A percentile compares a stretch with the other conserved stretches of the same genome.
phyloP scores from a whole-genome alignment of 2,113 vertebrate species.

The Procapra przewalskii region DNA sequence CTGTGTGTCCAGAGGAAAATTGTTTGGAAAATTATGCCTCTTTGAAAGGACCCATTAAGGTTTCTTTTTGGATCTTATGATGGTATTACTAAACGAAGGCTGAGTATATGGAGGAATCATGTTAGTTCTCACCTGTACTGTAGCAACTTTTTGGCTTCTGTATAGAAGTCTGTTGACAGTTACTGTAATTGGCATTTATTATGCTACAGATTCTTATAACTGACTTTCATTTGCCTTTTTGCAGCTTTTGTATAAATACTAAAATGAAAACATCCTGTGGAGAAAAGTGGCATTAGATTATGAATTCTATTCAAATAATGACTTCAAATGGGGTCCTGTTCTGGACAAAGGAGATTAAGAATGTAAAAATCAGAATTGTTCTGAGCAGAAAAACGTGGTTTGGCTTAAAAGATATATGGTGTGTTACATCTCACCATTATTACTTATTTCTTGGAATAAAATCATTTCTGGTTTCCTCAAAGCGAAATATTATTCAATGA shows the following conservation, averaged over 20 bases:
- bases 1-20: not conserved
- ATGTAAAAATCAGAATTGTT: not conserved
- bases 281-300: not conserved
- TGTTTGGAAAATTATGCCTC: not conserved
- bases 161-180: slow-evolving; percentile 20
- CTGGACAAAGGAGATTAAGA: not conserved
- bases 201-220: not conserved
- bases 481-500: not conserved
- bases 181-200: not conserved
- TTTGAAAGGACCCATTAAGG: not conserved
- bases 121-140: slow-evolving; percentile 34
- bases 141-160: not conserved
- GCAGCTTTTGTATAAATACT: not conserved
- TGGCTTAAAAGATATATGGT: not conserved
- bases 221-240: not conserved
- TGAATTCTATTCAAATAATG: not conserved
- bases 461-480: not conserved
- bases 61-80: not conserved
- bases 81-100: not conserved
- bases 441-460: not conserved
- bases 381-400: not conserved
- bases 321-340: not conserved
- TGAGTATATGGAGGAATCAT: not conserved
- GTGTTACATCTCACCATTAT: not conserved
- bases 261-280: not conserved